Evolutionary conservation across 1,140 invertebrate genomes (phyloP).

Genomic region (Penaeus chinensis): DNA sequence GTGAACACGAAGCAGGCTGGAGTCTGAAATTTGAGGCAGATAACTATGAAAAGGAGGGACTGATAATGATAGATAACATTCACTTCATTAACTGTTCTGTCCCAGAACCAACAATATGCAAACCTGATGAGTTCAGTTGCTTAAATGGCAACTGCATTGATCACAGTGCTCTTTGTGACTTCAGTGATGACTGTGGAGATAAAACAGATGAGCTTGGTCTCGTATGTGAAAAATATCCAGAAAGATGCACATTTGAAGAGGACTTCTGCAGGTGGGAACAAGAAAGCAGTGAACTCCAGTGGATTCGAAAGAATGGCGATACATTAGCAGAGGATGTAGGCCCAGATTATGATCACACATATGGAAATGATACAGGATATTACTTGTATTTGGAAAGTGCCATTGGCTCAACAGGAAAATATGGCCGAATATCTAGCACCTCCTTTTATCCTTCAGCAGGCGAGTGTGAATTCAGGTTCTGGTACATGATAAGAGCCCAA

Average conservation of each 20-base stretch:
- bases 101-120: slow-evolving; percentile 33
- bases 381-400: slow-evolving; percentile 46
- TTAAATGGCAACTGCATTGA: slow-evolving; percentile 37
- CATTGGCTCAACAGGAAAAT: slow-evolving; percentile 20
- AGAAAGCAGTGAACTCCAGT: slow-evolving; percentile 16
- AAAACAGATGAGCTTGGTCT: slow-evolving; percentile 38
- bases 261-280: slow-evolving; percentile 41
- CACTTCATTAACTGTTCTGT: slow-evolving; percentile 45
- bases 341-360: slow-evolving; percentile 51
- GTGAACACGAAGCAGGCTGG: slow-evolving; percentile 39
- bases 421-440: slow-evolving; percentile 28
- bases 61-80: slow-evolving; percentile 49
- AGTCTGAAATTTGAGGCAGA: slow-evolving; percentile 36
- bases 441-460: slow-evolving; percentile 17
- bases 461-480: slow-evolving; percentile 49
- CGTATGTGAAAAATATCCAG: slow-evolving; percentile 31
- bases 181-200: slow-evolving; percentile 56
- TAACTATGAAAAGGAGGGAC: slow-evolving; percentile 38
- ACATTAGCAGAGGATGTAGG: slow-evolving; percentile 49
- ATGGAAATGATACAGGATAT: slow-evolving; percentile 48
- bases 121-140: slow-evolving; percentile 23
- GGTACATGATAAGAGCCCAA: slow-evolving; percentile 51
- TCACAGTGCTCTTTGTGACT: slow-evolving; percentile 38
- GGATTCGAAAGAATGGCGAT: slow-evolving; percentile 44
- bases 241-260: slow-evolving; percentile 50